These are phyloP conservation scores for Palaemon carinicauda DNA, from an alignment of 1,140 invertebrate species.

Conservation along the genomic window DNA sequence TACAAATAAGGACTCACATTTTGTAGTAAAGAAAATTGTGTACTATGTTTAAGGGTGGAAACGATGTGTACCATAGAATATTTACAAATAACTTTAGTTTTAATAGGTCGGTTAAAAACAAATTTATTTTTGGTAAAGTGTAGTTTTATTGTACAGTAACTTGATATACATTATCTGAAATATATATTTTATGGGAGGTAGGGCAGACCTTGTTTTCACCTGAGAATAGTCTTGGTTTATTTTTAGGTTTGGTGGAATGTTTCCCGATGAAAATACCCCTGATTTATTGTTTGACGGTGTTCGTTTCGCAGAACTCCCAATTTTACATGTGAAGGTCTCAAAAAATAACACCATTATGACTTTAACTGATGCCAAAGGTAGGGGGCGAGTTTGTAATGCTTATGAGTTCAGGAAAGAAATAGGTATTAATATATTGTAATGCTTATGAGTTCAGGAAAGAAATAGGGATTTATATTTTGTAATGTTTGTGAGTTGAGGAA, in stretches of 20 bases:
- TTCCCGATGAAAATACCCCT: slow-evolving; percentile 78
- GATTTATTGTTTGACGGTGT: slow-evolving; percentile 79
- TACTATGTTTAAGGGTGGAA: too few relatives aligned
- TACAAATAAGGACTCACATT: too few relatives aligned
- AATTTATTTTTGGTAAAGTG: too few relatives aligned
- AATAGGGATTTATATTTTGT: background rate
- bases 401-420: background rate
- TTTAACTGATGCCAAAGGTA: slow-evolving; percentile 76
- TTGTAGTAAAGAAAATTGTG: too few relatives aligned
- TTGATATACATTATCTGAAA: too few relatives aligned
- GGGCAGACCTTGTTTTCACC: too few relatives aligned
- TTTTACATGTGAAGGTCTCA: slow-evolving; percentile 81
- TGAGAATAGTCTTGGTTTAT: background rate
- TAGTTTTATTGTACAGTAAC: too few relatives aligned
- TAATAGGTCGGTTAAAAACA: too few relatives aligned
- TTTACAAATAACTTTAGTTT: too few relatives aligned
- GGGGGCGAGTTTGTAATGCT: background rate
- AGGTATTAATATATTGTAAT: background rate
- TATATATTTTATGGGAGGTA: too few relatives aligned
- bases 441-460: background rate
- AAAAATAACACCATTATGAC: slow-evolving; percentile 88
- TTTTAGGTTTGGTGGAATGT: slow-evolving; percentile 74
- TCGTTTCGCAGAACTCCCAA: slow-evolving; percentile 80
- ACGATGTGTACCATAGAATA: too few relatives aligned
- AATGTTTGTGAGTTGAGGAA: background rate